These are phyloP conservation scores for Lasioglossum leucozonium DNA, from an alignment of 2,888 invertebrate genomes.

Conservation along the genomic window DNA sequence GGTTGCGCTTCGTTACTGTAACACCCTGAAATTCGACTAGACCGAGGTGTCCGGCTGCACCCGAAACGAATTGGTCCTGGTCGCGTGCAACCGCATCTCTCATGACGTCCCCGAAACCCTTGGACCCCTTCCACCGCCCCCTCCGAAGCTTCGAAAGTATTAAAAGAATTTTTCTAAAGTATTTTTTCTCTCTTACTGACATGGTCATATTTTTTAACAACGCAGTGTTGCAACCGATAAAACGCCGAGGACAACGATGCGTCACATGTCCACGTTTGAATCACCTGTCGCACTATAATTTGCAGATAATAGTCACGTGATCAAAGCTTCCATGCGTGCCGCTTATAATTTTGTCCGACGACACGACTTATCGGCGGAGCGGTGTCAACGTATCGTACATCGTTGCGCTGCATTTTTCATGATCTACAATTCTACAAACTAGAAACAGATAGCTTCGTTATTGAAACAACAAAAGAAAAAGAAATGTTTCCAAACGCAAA, in stretches of 20 bases:
- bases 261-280: background rate
- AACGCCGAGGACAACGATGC: background rate
- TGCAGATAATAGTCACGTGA: background rate
- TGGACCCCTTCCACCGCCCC: background rate
- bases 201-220: background rate
- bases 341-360: background rate
- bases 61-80: conserved; percentile 11
- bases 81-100: background rate
- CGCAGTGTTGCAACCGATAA: background rate
- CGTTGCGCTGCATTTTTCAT: background rate
- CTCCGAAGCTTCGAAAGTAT: background rate
- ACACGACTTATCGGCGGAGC: background rate
- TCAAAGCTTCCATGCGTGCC: background rate
- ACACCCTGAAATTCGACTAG: conserved; percentile 43
- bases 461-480: too few relatives aligned
- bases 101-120: background rate
- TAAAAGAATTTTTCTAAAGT: background rate
- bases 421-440: background rate
- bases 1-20: conserved; percentile 37
- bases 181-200: too few relatives aligned
- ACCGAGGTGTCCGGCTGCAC: conserved; percentile 22
- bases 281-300: background rate
- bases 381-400: background rate
- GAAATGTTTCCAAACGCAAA: background rate
- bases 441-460: background rate